These are phyloP conservation scores for Clupea harengus DNA, from an alignment of 2,113 vertebrate species.

Conservation along the genomic window DNA sequence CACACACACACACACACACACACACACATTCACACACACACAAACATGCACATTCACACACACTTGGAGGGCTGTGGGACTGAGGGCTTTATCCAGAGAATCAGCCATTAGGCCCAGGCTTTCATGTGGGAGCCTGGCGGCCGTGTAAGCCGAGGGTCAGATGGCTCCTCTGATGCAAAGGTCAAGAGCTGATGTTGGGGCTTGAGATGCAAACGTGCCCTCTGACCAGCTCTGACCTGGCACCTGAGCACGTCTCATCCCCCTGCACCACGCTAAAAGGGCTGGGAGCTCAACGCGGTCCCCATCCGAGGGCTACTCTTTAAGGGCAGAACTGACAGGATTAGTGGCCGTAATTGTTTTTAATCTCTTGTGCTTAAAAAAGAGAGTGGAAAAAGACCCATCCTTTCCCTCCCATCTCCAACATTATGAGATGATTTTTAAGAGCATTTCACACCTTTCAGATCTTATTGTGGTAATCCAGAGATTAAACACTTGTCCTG, in stretches of 20 bases:
- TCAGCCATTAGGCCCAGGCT: conserved; percentile 38
- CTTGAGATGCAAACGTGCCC: conserved; percentile 37
- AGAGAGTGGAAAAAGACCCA: conserved; percentile 37
- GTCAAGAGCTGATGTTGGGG: conserved; percentile 44
- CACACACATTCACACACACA: conserved; percentile 34
- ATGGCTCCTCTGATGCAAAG: conserved; percentile 20
- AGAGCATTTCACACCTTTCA: conserved; percentile 58
- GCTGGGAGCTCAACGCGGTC: neutral
- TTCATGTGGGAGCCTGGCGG: conserved; percentile 30
- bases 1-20: neutral
- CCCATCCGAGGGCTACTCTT: conserved; percentile 6
- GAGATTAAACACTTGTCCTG: conserved; percentile 35
- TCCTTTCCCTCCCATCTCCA: conserved; percentile 9
- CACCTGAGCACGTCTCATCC: conserved; percentile 22
- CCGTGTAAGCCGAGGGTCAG: conserved; percentile 19
- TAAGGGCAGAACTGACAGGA: conserved; percentile 50
- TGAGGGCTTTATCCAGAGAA: conserved; percentile 31
- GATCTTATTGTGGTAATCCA: conserved; percentile 49
- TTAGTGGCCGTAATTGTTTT: conserved; percentile 58
- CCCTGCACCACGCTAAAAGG: neutral
- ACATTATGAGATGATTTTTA: conserved; percentile 50
- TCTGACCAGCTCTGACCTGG: conserved; percentile 31
- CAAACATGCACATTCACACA: conserved; percentile 2
- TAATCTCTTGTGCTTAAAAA: conserved; percentile 51
- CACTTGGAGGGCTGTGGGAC: neutral